phyloP scores from a whole-genome alignment of 2,888 invertebrate species.

The Halictus ligatus region DNA sequence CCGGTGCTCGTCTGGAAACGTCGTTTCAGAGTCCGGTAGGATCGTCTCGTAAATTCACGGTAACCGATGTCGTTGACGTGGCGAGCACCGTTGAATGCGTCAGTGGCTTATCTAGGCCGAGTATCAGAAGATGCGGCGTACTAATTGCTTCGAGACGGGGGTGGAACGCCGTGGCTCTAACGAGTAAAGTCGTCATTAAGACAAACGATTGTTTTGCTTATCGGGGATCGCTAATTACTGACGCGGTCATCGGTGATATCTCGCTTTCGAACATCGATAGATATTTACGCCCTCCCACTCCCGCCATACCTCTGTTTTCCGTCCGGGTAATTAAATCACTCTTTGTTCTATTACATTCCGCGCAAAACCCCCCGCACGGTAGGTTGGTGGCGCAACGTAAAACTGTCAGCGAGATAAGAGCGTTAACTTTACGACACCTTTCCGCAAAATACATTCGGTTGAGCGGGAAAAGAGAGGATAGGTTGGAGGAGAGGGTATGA shows the following conservation, averaged over 20 bases:
- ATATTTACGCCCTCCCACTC: constrained; percentile 39
- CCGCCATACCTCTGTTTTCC: background rate
- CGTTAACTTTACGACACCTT: constrained; percentile 57
- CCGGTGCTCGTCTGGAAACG: background rate
- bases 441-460: constrained; percentile 49
- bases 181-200: constrained; percentile 66
- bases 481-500: background rate
- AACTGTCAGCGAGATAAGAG: constrained; percentile 65
- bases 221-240: constrained; percentile 60
- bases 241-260: constrained; percentile 50
- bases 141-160: constrained; percentile 67
- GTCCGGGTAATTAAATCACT: constrained; percentile 64
- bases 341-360: constrained; percentile 56
- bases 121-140: constrained; percentile 55
- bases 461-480: background rate
- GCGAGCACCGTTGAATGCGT: constrained; percentile 20
- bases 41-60: background rate
- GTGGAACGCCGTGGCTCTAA: constrained; percentile 52
- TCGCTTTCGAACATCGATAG: constrained; percentile 50
- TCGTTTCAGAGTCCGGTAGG: background rate
- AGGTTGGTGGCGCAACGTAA: constrained; percentile 45
- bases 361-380: constrained; percentile 17
- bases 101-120: constrained; percentile 42
- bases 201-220: constrained; percentile 62
- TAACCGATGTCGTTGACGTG: constrained; percentile 21